Conservation (phyloP, 2,113 vertebrate species). For the Dipodomys spectabilis region DNA sequence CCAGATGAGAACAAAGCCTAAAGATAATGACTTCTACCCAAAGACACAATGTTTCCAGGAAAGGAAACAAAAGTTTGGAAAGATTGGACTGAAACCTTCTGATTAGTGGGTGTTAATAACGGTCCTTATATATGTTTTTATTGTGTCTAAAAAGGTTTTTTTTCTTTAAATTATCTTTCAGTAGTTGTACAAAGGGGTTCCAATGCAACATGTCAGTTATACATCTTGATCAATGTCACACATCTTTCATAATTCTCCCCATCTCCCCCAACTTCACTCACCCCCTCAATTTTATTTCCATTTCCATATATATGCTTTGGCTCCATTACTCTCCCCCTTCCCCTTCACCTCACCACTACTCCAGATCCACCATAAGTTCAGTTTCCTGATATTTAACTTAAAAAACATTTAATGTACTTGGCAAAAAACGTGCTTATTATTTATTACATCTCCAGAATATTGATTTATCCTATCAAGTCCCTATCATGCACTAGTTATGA, state of each 20-base stretch:
- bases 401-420: constrained; percentile 45
- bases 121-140: background rate
- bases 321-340: too few relatives aligned
- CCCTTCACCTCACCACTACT: too few relatives aligned
- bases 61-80: constrained; percentile 4
- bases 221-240: too few relatives aligned
- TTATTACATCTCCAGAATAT: constrained; percentile 28
- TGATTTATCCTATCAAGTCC: constrained; percentile 49
- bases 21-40: background rate
- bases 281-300: too few relatives aligned
- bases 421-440: constrained; percentile 14
- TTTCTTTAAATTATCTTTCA: too few relatives aligned
- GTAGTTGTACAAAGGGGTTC: too few relatives aligned
- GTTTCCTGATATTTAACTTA: too few relatives aligned
- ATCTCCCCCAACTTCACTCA: too few relatives aligned
- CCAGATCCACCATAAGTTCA: too few relatives aligned
- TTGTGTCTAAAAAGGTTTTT: background rate
- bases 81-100: background rate
- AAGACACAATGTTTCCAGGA: background rate
- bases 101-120: background rate
- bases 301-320: too few relatives aligned
- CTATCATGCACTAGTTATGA: background rate
- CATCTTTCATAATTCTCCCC: too few relatives aligned
- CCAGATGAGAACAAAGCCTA: background rate
- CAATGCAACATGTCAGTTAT: too few relatives aligned